phyloP scores from a whole-genome alignment of 2,888 invertebrate species.

The Microplitis manilae region DNA sequence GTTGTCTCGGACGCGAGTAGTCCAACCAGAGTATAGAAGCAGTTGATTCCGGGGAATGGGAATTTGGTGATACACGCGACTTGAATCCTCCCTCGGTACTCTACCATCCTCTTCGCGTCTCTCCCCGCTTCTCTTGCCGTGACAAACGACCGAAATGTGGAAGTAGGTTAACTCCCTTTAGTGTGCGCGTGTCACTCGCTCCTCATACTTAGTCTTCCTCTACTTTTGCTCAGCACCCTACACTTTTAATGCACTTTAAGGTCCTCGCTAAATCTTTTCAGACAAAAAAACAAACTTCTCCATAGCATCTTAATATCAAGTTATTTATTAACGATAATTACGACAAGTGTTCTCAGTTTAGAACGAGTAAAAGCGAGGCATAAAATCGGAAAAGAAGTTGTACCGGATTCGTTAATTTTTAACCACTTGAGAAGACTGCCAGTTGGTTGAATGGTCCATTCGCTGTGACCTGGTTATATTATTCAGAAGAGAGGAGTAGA shows the following conservation, averaged over 20 bases:
- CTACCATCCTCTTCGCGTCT: constrained; percentile 29
- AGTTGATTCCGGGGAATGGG: constrained; percentile 22
- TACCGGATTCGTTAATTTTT: constrained; percentile 20
- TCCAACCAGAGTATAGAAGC: constrained; percentile 25
- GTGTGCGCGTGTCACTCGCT: constrained; percentile 39
- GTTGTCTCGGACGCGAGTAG: constrained; percentile 42
- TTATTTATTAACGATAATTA: too few relatives aligned
- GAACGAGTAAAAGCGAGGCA: not conserved
- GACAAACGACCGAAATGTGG: constrained; percentile 63
- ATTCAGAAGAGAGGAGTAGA: constrained; percentile 13
- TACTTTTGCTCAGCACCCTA: not conserved
- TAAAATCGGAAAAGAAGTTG: constrained; percentile 12
- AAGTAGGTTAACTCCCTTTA: constrained; percentile 64
- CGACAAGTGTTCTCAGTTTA: not conserved
- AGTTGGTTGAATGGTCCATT: not conserved
- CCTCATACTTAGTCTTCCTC: constrained; percentile 14
- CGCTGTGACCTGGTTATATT: constrained; percentile 26
- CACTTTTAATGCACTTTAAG: constrained; percentile 19
- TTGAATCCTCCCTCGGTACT: constrained; percentile 39
- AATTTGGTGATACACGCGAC: constrained; percentile 46
- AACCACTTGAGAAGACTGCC: not conserved
- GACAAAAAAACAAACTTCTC: not conserved
- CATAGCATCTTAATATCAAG: not conserved
- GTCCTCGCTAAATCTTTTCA: too few relatives aligned
- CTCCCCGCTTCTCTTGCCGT: constrained; percentile 40